Conservation (phyloP, 2,797 vertebrate species). For the Pantherophis vulpinus region DNA sequence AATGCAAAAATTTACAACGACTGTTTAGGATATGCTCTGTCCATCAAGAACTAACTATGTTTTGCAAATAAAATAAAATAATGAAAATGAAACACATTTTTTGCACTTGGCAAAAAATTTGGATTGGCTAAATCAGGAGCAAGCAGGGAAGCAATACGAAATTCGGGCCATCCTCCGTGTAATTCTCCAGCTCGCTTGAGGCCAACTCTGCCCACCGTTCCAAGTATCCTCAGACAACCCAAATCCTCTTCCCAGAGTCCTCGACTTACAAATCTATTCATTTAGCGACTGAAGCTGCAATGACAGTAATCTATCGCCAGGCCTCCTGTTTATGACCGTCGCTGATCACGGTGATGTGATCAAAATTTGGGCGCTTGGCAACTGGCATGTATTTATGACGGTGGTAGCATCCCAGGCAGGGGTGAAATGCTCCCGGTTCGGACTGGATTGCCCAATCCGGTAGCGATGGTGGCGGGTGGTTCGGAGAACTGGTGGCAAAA, state of each 20-base stretch:
- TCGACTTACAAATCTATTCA: too few species aligned
- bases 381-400: too few species aligned
- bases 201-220: background rate
- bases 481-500: too few species aligned
- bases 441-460: too few species aligned
- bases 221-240: background rate
- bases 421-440: too few species aligned
- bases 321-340: too few species aligned
- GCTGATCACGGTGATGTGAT: rapidly evolving
- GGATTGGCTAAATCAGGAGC: background rate
- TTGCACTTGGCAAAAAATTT: conserved; percentile 2
- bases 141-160: background rate
- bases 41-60: conserved; percentile 3
- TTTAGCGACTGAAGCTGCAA: too few species aligned
- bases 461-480: too few species aligned
- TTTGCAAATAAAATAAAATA: conserved; percentile 15
- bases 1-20: background rate
- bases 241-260: background rate
- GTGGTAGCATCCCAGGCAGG: too few species aligned
- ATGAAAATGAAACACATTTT: background rate
- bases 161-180: background rate
- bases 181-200: background rate
- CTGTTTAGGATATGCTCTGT: conserved; percentile 2
- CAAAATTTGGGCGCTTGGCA: too few species aligned
- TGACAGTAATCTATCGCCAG: too few species aligned